These are phyloP conservation scores for Rhingia rostrata DNA, from an alignment of 2,888 invertebrate species.

Conservation along the genomic window DNA sequence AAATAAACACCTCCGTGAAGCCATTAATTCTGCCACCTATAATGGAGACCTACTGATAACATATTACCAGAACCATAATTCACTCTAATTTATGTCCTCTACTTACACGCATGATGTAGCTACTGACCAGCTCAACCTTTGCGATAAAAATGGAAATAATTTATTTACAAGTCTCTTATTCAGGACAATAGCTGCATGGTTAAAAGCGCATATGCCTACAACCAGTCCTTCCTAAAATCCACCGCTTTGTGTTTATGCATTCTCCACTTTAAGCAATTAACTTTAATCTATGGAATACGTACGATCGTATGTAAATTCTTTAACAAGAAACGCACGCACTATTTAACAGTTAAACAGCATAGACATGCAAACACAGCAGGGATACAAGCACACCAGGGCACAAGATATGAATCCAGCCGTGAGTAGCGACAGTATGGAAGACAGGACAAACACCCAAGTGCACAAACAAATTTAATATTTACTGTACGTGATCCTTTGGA, in stretches of 20 bases:
- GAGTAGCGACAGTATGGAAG: neutral
- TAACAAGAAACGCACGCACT: constrained; percentile 57
- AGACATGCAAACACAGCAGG: constrained; percentile 57
- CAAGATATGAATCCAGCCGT: too few relatives aligned
- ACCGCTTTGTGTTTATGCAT: constrained; percentile 1
- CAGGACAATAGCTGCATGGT: constrained; percentile 7
- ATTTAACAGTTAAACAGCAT: constrained; percentile 52
- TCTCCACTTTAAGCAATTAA: constrained; percentile 27
- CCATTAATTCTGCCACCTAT: constrained; percentile 49
- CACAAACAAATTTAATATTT: constrained; percentile 71
- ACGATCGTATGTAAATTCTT: constrained; percentile 33
- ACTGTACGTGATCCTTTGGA: constrained; percentile 66
- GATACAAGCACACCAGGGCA: neutral
- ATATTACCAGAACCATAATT: constrained; percentile 27
- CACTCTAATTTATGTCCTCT: constrained; percentile 63
- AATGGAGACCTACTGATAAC: constrained; percentile 25
- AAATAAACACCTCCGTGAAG: constrained; percentile 17
- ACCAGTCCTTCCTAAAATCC: constrained; percentile 16
- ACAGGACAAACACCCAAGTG: constrained; percentile 30
- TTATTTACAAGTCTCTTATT: neutral
- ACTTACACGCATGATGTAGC: constrained; percentile 57
- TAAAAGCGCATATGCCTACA: neutral
- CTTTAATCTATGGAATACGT: constrained; percentile 11
- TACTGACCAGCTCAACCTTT: constrained; percentile 20
- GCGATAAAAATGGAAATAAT: constrained; percentile 14